phyloP scores from a whole-genome alignment of 2,113 vertebrate species.

The Maccullochella peelii region DNA sequence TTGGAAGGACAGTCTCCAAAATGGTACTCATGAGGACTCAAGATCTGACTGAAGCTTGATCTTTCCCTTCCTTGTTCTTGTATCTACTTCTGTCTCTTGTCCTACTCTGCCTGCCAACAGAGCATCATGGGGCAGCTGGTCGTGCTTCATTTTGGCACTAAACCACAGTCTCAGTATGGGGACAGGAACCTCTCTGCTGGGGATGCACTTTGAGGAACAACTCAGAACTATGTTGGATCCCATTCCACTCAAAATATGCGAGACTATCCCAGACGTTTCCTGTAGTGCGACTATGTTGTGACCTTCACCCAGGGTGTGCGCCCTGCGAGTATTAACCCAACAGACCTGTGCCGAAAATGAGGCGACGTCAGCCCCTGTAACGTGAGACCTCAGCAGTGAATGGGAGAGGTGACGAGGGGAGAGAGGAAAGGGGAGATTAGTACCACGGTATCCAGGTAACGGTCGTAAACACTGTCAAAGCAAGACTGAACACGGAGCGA shows the following conservation, averaged over 20 bases:
- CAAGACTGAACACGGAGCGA: conserved; percentile 42
- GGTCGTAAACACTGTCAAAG: conserved; percentile 73
- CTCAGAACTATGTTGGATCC: not conserved
- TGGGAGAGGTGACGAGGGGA: conserved; percentile 36
- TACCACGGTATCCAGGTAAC: conserved; percentile 76
- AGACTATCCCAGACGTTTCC: conserved; percentile 57
- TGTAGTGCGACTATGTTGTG: conserved; percentile 47
- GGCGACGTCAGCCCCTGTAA: conserved; percentile 61
- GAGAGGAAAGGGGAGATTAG: conserved; percentile 53
- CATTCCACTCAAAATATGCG: conserved; percentile 4
- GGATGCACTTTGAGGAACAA: conserved; percentile 24
- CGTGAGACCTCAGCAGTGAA: conserved; percentile 49
- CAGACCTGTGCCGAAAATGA: conserved; percentile 37
- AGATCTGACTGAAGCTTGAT: not conserved
- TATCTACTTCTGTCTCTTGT: not conserved
- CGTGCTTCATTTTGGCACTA: conserved; percentile 17
- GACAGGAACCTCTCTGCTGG: conserved; percentile 27
- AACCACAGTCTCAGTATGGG: not conserved
- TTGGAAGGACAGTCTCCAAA: not conserved
- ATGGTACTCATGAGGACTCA: not conserved
- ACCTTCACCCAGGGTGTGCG: conserved; percentile 49
- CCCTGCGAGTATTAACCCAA: conserved; percentile 19
- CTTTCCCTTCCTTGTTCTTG: conserved; percentile 1
- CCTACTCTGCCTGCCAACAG: not conserved
- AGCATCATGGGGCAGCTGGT: not conserved